Evolutionary conservation across 1,140 invertebrate species (phyloP).

Genomic region (Drosophila pruinosa): DNA sequence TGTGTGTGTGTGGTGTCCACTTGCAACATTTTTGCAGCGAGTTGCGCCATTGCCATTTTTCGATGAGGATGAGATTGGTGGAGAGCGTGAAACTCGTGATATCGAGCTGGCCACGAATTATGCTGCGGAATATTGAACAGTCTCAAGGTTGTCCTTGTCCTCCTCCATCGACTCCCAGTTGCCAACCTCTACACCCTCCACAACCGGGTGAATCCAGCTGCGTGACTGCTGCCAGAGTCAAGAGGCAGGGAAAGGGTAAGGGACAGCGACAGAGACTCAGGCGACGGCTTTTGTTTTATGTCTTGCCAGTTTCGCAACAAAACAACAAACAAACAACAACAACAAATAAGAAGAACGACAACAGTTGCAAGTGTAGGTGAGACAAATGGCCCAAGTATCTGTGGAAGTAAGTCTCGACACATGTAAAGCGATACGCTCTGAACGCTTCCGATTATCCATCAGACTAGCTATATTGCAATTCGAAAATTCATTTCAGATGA

Average conservation of each 20-base stretch:
- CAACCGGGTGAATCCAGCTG: not conserved
- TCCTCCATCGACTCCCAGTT: not conserved
- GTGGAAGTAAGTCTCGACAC: not conserved
- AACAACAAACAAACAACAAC: conserved; percentile 4
- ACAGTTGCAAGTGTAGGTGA: conserved; percentile 26
- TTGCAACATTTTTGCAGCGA: conserved; percentile 41
- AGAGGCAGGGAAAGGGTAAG: too few relatives aligned
- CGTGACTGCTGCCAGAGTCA: not conserved
- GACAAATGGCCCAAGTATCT: conserved; percentile 23
- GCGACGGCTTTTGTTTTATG: conserved; percentile 36
- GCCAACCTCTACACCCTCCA: not conserved
- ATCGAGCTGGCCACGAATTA: conserved; percentile 67
- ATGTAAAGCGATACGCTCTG: conserved; percentile 4
- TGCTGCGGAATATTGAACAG: conserved; percentile 68
- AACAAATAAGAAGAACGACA: not conserved
- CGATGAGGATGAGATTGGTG: not conserved
- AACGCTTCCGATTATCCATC: conserved; percentile 7
- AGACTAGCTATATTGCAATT: not conserved
- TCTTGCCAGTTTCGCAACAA: conserved; percentile 28
- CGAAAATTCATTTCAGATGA: not conserved
- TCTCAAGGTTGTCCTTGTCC: conserved; percentile 57
- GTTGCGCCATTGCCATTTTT: conserved; percentile 8
- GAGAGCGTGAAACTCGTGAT: conserved; percentile 59
- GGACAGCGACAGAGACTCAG: not conserved
- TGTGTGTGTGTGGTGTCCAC: conserved; percentile 26